Evolutionary conservation across 1,140 invertebrate genomes (phyloP), one percentile per base, ranked within the genome.

Genomic region (Tribolium madens): DNA sequence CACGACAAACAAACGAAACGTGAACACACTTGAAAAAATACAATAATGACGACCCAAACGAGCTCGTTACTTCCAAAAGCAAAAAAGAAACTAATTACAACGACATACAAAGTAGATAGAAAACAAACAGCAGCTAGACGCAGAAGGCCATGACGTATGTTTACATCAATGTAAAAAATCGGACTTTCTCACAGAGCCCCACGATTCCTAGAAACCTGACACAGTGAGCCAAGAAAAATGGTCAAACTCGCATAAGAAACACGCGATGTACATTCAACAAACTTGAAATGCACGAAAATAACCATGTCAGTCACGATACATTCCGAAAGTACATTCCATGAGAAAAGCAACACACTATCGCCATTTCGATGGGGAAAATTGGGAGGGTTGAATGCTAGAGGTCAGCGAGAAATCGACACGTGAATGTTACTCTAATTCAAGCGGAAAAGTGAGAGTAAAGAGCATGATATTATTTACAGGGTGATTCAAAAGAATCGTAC

Each of bases 221-320:
- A 82, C 77, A 82, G 76, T 80, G 80, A 81, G 79, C 81, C 77
- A 81, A 83, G 79, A 81, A 83, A 83, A 82, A 83, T 81, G 79
- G 82, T 82, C 80, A 83, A 83, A 83, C 76, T 79, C 77, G 79
- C 74, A 78, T 73, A 79, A 73, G 72, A 69, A 76, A 76, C 82
- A 83, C 82, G 82, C 82, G 80, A 83, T 83, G 80, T 83, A 82
- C 82, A 82, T 69, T 80, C 78, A 14, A 68, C 18, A 17, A 47
- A 33, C 73, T 68, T 72, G 75, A 78, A 78, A 78, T 77, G 78
- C 76, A 80, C 77, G 81, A 83, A 79, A 78, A 80, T 77, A 78
- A 74, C 76, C 50, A 78, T 75, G 60, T 68, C 60, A 76, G 82
- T 83, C 82, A 83, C 82, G 82, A 83, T 74, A 83, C 64, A 80